Evolutionary conservation across 2,888 invertebrate species (phyloP), one percentile per base, ranked within the genome.

Genomic region (Eulithis testata): DNA sequence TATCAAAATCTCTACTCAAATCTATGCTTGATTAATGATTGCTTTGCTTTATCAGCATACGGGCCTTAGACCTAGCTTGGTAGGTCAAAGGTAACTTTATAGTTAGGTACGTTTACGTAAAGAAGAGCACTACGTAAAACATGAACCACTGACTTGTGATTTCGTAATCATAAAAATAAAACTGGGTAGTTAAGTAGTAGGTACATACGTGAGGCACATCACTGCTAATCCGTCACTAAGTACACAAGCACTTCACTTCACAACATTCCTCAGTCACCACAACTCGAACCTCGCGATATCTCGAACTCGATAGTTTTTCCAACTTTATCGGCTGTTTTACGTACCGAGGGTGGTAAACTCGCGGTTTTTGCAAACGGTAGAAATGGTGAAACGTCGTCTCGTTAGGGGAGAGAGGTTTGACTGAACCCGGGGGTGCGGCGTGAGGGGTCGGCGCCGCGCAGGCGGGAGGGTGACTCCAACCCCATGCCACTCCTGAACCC

Each of bases 361-460:
- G 53, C 67, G 58, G 50, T 70, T 69, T 62, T 63, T 47, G 11
- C 56, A 53, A 47, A 60, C 44, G 45, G 51, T 64, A 59, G 51
- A 66, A 57, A 56, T 65, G 68, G 63, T 72, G 76, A 69, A 59
- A 77, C 83, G 84, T 74, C 81, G 73, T 74, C 68, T 72, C 79
- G 65, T 47, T 43, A 55, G 73, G 76, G 73, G 74, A 77, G 77
- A 76, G 73, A 71, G 79, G 71, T 72, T 73, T 73, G 80, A 86
- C 86, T 86, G 85, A 81, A 72, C 11, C 72, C 72, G 69, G 75
- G 76, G 52, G 71, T 11, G 72, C 66, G 76, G 77, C 66, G 74
- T 5, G 66, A 69, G 83, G 67, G 62, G 67, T 53, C 63, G 71
- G 83, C 83, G 81, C 77, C 86, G 85, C 85, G 86, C 86, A 83